Conservation (phyloP, 2,113 vertebrate species). For the Rhinogobius similis region DNA sequence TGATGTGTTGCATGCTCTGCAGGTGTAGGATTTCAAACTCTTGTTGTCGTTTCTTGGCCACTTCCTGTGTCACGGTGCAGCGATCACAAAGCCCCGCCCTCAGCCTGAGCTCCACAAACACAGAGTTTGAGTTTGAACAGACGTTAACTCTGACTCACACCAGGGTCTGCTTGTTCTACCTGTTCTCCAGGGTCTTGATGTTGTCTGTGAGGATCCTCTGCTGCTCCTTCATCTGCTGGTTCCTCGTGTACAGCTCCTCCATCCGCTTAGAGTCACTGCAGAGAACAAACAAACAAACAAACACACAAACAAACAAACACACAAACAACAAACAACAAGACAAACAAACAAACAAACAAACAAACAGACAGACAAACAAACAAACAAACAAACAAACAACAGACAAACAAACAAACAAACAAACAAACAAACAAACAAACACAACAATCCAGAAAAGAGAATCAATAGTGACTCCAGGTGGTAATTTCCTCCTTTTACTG, state of each 20-base stretch:
- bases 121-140: too few relatives aligned
- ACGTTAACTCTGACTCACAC: too few relatives aligned
- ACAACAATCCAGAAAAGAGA: too few relatives aligned
- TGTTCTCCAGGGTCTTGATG: constrained; percentile 91
- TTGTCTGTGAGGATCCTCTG: constrained; percentile 91
- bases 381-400: too few relatives aligned
- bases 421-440: too few relatives aligned
- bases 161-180: constrained; percentile 76
- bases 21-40: constrained; percentile 87
- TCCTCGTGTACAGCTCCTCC: constrained; percentile 91
- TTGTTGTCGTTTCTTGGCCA: constrained; percentile 88
- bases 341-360: too few relatives aligned
- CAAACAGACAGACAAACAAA: too few relatives aligned
- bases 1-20: constrained; percentile 89
- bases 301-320: too few relatives aligned
- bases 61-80: constrained; percentile 93
- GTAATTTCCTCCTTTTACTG: too few relatives aligned
- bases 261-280: constrained; percentile 88
- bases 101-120: constrained; percentile 84
- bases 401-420: too few relatives aligned
- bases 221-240: constrained; percentile 92
- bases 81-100: constrained; percentile 93
- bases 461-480: too few relatives aligned
- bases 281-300: background rate
- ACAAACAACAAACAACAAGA: too few relatives aligned